Percentiles rank a stretch among this genome's conserved stretches.
These are phyloP conservation scores for Electrona antarctica DNA, from an alignment of 2,113 vertebrate species.

Conservation along the genomic window DNA sequence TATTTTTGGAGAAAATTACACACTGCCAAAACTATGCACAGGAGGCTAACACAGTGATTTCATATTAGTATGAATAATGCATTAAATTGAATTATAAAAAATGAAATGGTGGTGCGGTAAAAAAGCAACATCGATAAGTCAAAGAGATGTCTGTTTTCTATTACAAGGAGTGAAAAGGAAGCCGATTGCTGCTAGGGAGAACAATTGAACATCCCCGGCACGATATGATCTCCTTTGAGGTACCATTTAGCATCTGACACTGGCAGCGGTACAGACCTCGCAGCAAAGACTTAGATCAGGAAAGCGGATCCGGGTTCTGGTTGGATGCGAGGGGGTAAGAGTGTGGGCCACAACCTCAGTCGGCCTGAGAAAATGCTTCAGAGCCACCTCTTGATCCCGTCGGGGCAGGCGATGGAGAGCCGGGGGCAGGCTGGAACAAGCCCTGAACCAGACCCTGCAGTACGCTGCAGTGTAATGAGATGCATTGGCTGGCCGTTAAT, in stretches of 20 bases:
- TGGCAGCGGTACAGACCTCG: constrained; percentile 26
- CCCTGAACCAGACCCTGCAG: constrained; percentile 7
- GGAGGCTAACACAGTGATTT: constrained; percentile 3
- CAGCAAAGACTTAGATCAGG: constrained; percentile 30
- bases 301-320: constrained; percentile 48
- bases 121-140: constrained; percentile 12
- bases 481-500: constrained; percentile 19
- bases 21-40: neutral
- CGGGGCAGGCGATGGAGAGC: constrained; percentile 15
- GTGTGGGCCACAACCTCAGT: constrained; percentile 30
- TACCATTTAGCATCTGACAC: constrained; percentile 60
- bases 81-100: constrained; percentile 13
- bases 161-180: constrained; percentile 23
- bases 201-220: constrained; percentile 40
- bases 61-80: constrained; percentile 1
- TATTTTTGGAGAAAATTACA: neutral
- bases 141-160: constrained; percentile 19
- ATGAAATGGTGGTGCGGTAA: neutral
- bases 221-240: constrained; percentile 52
- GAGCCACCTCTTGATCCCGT: constrained; percentile 17
- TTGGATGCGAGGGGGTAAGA: constrained; percentile 30
- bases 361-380: constrained; percentile 26
- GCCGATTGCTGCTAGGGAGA: constrained; percentile 40
- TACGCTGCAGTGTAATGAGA: constrained; percentile 33
- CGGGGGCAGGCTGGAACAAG: constrained; percentile 27